Evolutionary conservation across 2,888 invertebrate species (phyloP).

Genomic region (Agapostemon virescens): DNA sequence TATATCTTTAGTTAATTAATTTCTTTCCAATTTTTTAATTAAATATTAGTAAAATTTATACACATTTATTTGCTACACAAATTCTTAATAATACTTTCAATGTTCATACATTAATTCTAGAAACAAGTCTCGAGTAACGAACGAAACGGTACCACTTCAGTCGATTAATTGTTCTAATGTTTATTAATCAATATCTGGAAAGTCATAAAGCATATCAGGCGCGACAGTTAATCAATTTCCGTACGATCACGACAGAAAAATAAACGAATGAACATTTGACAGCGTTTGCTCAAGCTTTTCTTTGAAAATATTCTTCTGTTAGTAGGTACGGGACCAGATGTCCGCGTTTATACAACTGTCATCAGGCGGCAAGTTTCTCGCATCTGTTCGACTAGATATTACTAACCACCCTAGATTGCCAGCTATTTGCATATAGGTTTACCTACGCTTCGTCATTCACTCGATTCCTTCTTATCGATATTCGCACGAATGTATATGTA

Average conservation of each 20-base stretch:
- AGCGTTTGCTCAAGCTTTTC: not conserved
- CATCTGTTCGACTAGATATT: not conserved
- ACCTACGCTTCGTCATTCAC: not conserved
- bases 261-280: not conserved
- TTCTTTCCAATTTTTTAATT: not conserved
- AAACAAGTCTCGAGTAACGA: not conserved
- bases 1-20: not conserved
- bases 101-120: not conserved
- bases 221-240: not conserved
- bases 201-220: not conserved
- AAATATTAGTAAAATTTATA: not conserved
- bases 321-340: not conserved
- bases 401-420: not conserved
- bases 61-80: not conserved
- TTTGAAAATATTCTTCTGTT: not conserved
- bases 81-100: not conserved
- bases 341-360: no score
- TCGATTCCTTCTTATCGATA: not conserved
- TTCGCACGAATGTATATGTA: not conserved
- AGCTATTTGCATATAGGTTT: not conserved
- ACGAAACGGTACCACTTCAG: not conserved
- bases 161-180: not conserved
- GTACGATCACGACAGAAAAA: not conserved
- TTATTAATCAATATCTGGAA: not conserved
- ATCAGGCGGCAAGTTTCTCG: not conserved